phyloP scores from a whole-genome alignment of 2,888 invertebrate genomes.

The Amphimallon solstitiale region DNA sequence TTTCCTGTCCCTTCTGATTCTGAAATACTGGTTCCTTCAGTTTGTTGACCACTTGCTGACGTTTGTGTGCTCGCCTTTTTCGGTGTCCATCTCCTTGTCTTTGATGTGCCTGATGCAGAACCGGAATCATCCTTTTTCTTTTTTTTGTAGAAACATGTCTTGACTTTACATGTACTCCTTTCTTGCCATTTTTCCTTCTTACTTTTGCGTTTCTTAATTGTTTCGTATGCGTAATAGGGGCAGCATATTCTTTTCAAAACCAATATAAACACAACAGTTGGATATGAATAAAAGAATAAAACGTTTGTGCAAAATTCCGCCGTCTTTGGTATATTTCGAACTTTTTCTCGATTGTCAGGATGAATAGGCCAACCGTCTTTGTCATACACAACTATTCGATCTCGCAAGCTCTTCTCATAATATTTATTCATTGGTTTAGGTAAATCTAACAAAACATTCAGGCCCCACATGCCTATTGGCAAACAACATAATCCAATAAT shows the following conservation, averaged over 20 bases:
- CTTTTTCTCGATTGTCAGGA: slow-evolving; percentile 67
- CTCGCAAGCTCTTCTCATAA: slow-evolving; percentile 63
- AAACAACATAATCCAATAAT: slow-evolving; percentile 63
- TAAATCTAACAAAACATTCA: slow-evolving; percentile 65
- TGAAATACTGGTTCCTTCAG: too few species aligned
- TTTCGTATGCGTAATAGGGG: slow-evolving; percentile 39
- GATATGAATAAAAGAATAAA: slow-evolving; percentile 68
- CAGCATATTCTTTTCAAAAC: slow-evolving; percentile 49
- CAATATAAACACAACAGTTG: slow-evolving; percentile 60
- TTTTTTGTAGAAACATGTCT: neutral
- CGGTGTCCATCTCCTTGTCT: neutral
- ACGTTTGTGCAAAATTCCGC: slow-evolving; percentile 68
- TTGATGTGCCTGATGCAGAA: neutral
- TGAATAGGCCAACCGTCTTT: slow-evolving; percentile 69
- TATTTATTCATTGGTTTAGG: slow-evolving; percentile 66
- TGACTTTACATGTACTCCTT: neutral
- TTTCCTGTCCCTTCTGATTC: too few species aligned
- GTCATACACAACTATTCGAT: slow-evolving; percentile 65
- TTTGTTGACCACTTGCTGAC: too few species aligned
- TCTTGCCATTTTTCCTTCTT: neutral
- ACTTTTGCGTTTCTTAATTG: neutral
- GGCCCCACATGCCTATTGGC: slow-evolving; percentile 66
- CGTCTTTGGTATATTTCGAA: slow-evolving; percentile 58
- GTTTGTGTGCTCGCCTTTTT: neutral
- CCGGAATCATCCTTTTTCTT: neutral